Evolutionary conservation across 2,888 invertebrate genomes (phyloP), one percentile per base, ranked within the genome.

Genomic region (Leucania comma): DNA sequence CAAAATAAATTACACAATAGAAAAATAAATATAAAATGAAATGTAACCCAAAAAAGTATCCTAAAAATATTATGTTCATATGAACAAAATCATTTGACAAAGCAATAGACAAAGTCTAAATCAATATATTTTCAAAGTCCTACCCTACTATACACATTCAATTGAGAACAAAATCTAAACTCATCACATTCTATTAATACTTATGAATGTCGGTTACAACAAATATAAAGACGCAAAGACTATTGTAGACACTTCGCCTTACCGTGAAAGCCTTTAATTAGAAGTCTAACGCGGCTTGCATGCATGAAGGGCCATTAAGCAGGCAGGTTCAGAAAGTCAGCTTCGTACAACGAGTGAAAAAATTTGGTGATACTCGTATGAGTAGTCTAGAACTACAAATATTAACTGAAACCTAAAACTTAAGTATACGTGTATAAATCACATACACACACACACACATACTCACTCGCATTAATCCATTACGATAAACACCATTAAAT

Each of bases 241-340:
- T 22, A 66, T 78, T 78, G 78, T 72, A 57, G 20, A 71, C 51
- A 50, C 57, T 65, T 64, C 46, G 57, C 38, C 32, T 57, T 65
- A 77, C 75, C 72, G 65, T 61, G 78, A 72, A 72, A 75, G 72
- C 48, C 48, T 75, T 75, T 75, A 75, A 75, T 75, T 77, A 78
- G 57, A 75, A 78, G 61, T 72, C 65, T 75, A 61, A 75, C 48
- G 65, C 60, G 57, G 61, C 61, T 51, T 35, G 57, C 53, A 54
- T 77, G 61, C 53, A 54, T 58, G 53, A n/a, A 9, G 38, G 22
- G 5, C 29, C 32, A 57, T n/a, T 14, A 1, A 3, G 20, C 1
- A 58, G 22, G 20, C 12, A 20, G 0, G 0, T 8, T 9, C 42
- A 57, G 57, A 72, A 57, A 50, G 22, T 3, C 4, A 0, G 4